phyloP scores from a whole-genome alignment of 2,797 vertebrate genomes.

The Hylomyscus alleni region DNA sequence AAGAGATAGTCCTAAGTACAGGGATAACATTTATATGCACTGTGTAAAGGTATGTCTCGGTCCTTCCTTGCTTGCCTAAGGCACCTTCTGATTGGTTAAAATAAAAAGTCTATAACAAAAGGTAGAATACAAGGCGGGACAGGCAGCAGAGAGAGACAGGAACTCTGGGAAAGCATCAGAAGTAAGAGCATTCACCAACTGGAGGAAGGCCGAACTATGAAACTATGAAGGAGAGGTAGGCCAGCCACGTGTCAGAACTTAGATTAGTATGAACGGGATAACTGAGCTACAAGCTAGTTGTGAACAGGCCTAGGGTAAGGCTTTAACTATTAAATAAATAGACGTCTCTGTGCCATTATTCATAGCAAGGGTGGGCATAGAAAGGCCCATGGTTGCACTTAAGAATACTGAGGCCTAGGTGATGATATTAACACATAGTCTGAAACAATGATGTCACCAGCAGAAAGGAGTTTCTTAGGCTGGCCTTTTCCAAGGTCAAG shows the following conservation, averaged over 20 bases:
- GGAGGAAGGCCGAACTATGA: neutral
- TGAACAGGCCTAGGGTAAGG: neutral
- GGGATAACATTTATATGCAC: neutral
- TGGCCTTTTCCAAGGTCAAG: neutral
- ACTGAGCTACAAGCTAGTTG: neutral
- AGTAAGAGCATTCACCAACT: neutral
- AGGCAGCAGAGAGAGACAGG: too few species aligned
- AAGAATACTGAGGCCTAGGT: neutral
- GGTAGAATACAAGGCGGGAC: too few species aligned
- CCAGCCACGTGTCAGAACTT: neutral
- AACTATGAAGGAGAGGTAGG: neutral
- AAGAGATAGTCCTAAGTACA: neutral
- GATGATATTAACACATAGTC: rapidly evolving
- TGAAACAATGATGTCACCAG: neutral
- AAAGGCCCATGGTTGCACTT: neutral
- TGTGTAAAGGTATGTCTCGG: neutral
- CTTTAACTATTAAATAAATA: neutral
- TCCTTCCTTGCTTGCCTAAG: neutral
- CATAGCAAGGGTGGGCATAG: neutral
- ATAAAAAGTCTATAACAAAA: neutral
- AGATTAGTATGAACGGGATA: neutral
- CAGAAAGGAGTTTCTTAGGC: rapidly evolving
- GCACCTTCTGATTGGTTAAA: neutral
- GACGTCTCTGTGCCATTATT: neutral
- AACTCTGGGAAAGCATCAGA: too few species aligned